Evolutionary conservation across 2,113 vertebrate species (phyloP).

Genomic region (Macaca nemestrina): DNA sequence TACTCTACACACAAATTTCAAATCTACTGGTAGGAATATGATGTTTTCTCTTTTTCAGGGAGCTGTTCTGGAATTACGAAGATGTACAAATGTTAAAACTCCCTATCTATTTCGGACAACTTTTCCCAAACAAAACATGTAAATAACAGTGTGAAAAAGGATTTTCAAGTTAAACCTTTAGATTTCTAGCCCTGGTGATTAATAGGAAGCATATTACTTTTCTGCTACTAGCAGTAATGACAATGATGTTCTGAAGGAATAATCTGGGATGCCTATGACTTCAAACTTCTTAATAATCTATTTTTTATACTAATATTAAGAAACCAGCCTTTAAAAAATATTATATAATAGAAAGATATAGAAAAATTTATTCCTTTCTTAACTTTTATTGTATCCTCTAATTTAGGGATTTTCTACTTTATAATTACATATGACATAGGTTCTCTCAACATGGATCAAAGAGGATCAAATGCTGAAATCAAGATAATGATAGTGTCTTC

Average conservation of each 20-base stretch:
- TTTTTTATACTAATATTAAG: neutral
- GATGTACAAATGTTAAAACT: slow-evolving; percentile 20
- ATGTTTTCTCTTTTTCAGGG: no score
- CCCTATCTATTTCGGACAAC: neutral
- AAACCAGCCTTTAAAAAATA: neutral
- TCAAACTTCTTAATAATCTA: neutral
- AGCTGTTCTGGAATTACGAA: slow-evolving; percentile 1
- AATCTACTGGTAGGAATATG: neutral
- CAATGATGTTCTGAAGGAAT: neutral
- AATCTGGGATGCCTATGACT: neutral
- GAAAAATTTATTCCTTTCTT: neutral
- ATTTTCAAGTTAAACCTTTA: neutral
- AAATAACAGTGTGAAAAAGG: neutral
- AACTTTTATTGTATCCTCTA: neutral
- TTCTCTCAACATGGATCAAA: neutral
- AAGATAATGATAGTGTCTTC: neutral
- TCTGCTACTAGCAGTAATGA: neutral
- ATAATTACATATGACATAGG: neutral
- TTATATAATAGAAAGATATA: neutral
- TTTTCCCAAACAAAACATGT: neutral
- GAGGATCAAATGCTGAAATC: slow-evolving; percentile 1
- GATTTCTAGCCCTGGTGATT: neutral
- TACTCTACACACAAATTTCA: neutral
- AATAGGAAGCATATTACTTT: neutral
- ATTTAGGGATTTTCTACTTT: neutral